These are phyloP conservation scores for Porites evermanni DNA, from an alignment of 92 coral and sea anemone genomes.

Conservation along the genomic window DNA sequence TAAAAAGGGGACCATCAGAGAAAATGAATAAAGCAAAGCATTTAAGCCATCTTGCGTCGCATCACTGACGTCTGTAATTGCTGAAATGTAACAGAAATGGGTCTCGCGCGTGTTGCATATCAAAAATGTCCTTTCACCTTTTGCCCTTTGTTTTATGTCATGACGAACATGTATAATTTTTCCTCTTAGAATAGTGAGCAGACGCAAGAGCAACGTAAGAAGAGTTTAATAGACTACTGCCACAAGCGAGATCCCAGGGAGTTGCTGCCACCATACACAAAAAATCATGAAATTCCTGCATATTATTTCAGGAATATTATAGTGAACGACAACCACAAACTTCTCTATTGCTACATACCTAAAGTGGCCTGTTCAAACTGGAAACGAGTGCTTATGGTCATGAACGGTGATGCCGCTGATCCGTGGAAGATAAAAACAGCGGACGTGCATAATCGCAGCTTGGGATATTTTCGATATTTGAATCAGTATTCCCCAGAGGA, in stretches of 20 bases:
- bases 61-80: too few relatives aligned
- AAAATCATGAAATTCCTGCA: conserved; percentile 68
- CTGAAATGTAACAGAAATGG: too few relatives aligned
- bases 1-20: too few relatives aligned
- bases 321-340: conserved; percentile 84
- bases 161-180: not conserved
- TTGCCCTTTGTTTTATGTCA: not conserved
- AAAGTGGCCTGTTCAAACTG: conserved; percentile 97
- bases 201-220: conserved; percentile 76
- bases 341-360: conserved; percentile 89
- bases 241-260: conserved; percentile 75
- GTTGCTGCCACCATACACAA: conserved; percentile 81
- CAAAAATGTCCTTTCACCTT: not conserved
- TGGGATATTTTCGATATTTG: conserved; percentile 88
- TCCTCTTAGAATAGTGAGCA: conserved; percentile 47
- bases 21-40: too few relatives aligned
- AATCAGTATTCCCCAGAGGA: conserved; percentile 91
- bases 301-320: conserved; percentile 84
- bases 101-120: not conserved
- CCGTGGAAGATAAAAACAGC: conserved; percentile 86
- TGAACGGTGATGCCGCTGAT: conserved; percentile 91
- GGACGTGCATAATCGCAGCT: conserved; percentile 90
- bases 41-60: too few relatives aligned
- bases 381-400: conserved; percentile 97
- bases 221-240: conserved; percentile 72